Conservation (phyloP, 2,888 invertebrate genomes). For the Hypercompe scribonia region DNA sequence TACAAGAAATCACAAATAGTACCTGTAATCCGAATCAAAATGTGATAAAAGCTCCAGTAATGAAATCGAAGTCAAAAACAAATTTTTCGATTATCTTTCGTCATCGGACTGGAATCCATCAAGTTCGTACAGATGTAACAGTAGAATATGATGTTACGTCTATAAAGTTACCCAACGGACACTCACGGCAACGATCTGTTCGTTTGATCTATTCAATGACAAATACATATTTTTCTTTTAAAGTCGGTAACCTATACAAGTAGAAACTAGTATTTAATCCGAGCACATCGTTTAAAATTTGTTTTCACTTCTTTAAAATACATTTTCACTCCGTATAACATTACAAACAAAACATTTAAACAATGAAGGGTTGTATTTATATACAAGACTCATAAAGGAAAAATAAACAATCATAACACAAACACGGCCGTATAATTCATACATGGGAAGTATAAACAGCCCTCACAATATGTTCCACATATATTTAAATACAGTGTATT, state of each 20-base stretch:
- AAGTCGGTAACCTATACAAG: neutral
- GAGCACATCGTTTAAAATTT: neutral
- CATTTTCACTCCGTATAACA: constrained; percentile 24
- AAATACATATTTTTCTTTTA: neutral
- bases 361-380: constrained; percentile 24
- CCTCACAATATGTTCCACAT: constrained; percentile 7
- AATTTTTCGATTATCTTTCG: neutral
- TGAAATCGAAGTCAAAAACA: too few species aligned
- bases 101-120: neutral
- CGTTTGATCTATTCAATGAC: neutral
- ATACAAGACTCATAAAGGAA: constrained; percentile 28
- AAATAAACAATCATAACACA: constrained; percentile 38
- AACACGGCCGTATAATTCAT: constrained; percentile 8
- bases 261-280: neutral
- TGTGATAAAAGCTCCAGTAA: neutral
- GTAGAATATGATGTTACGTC: too few species aligned
- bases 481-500: constrained; percentile 3
- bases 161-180: too few species aligned
- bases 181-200: too few species aligned
- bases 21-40: neutral
- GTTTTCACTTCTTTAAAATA: constrained; percentile 11
- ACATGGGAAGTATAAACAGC: constrained; percentile 8
- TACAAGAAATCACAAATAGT: too few species aligned
- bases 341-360: constrained; percentile 29
- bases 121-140: neutral